Base-by-base conservation (phyloP, 2,888 invertebrate species). In the Thalpophila matura region DNA sequence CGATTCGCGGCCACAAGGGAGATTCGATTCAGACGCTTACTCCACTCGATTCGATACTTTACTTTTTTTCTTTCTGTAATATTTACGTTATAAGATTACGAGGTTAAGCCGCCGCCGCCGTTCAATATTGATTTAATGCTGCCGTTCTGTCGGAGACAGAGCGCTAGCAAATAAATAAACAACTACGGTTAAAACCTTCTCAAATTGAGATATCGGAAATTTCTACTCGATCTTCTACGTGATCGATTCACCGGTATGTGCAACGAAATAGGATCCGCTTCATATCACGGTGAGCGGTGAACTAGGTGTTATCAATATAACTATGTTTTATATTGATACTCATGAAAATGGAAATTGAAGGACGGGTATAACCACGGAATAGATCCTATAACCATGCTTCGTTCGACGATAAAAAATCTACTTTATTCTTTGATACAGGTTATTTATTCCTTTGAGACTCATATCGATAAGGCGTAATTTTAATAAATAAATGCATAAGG, bases 81-180 rank as follows among this genome's bases (percentile, higher is more conserved):
- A 83, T 86, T 81, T 80, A 81, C 71, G 67, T 54, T 66, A 60
- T 43, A 58, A 64, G 58, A 74, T 74, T 72, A 68, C 58, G 49
- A 73, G 66, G 66, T 74, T 70, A 79, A 68, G 68, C 29, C 58
- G 14, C 43, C 50, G 68, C 29, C 58, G 14, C 43, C 50, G 38
- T 75, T 77, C 69, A 71, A 67, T 74, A 71, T 79, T 80, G 77
- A 79, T 77, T 81, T 72, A 68, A 69, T 63, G 53, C 38, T 55
- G 27, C 37, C 51, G 55, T 55, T 61, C 50, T 63, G 59, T 74
- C 63, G 63, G 51, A 56, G 65, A 68, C 63, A 62, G 73, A 79
- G 62, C 60, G 42, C 22, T 33, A 12, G 47, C 53, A 57, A 51
- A 46, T 60, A 66, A 72, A 68, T 65, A 58, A 63, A 76, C 49